Conservation (phyloP, 1,140 invertebrate genomes). For the Probaryconus sp. region DNA sequence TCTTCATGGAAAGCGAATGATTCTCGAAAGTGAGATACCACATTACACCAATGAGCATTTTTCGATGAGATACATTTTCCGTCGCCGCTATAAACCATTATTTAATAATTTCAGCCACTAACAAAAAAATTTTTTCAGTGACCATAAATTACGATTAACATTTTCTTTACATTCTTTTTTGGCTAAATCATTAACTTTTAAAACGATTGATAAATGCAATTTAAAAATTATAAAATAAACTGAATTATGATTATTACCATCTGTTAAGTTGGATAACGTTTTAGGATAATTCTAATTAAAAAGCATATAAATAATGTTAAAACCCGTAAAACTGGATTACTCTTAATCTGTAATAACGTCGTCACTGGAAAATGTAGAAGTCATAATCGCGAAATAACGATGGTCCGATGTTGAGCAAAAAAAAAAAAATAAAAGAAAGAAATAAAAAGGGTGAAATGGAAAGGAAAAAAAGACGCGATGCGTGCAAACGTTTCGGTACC, state of each 20-base stretch:
- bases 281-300: conserved; percentile 48
- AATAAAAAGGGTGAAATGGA: conserved; percentile 41
- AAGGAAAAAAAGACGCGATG: neutral
- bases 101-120: conserved; percentile 10
- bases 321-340: conserved; percentile 49
- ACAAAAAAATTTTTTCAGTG: too few species aligned
- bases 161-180: too few species aligned
- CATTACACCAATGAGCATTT: conserved; percentile 23
- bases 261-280: conserved; percentile 35
- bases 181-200: conserved; percentile 28
- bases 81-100: conserved; percentile 10
- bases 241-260: conserved; percentile 17
- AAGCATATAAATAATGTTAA: conserved; percentile 11
- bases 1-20: conserved; percentile 56
- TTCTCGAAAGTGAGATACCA: conserved; percentile 36
- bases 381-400: conserved; percentile 46
- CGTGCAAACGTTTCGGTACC: conserved; percentile 64
- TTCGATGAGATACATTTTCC: conserved; percentile 21
- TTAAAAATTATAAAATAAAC: conserved; percentile 5
- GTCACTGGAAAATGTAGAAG: conserved; percentile 26
- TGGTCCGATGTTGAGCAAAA: neutral
- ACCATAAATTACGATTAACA: too few species aligned
- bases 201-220: conserved; percentile 23
- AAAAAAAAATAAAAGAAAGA: conserved; percentile 24
- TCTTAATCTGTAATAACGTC: conserved; percentile 25